These are phyloP conservation scores for Turdus rufiventris DNA, from an alignment of 2,113 vertebrate genomes.

Conservation along the genomic window DNA sequence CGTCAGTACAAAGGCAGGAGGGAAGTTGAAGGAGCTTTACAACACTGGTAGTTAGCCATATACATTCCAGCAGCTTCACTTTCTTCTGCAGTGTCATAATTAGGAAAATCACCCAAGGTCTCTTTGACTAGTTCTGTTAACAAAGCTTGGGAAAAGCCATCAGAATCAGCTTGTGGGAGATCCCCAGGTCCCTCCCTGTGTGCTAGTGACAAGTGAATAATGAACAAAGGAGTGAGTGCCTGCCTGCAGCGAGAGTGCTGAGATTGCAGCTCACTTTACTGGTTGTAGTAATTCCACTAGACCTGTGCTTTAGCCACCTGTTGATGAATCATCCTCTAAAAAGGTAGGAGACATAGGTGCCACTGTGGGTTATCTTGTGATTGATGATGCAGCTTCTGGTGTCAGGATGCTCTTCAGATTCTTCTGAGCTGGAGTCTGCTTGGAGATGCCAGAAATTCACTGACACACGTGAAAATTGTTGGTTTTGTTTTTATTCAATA, in stretches of 20 bases:
- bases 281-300: not conserved
- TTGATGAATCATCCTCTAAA: conserved; percentile 8
- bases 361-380: not conserved
- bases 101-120: not conserved
- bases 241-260: not conserved
- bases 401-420: not conserved
- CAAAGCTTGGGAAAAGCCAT: not conserved
- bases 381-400: not conserved
- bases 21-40: not conserved
- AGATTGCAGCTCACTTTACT: not conserved
- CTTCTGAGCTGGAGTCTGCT: not conserved
- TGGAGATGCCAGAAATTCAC: not conserved
- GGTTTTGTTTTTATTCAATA: not conserved
- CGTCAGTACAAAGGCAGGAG: not conserved
- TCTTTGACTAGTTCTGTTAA: not conserved
- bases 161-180: not conserved
- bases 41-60: not conserved
- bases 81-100: not conserved
- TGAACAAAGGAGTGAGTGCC: not conserved
- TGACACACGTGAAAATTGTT: not conserved
- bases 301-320: not conserved
- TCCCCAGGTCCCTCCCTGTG: not conserved
- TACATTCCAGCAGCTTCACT: not conserved
- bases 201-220: not conserved
- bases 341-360: not conserved